These are phyloP conservation scores for Zoanthus sansibaricus DNA, from an alignment of 92 coral and sea anemone genomes.

Conservation along the genomic window DNA sequence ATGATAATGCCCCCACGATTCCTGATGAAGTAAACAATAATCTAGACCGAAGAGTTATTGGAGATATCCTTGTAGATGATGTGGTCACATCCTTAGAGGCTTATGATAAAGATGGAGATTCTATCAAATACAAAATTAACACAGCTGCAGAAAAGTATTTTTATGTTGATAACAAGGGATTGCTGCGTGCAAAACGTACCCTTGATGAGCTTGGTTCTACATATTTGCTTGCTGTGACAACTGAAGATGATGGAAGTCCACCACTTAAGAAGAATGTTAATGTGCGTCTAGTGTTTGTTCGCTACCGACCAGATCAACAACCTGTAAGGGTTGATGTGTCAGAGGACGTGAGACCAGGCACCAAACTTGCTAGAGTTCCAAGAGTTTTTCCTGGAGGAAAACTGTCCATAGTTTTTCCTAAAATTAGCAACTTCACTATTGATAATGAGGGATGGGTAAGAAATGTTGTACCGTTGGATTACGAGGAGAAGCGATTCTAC, in stretches of 20 bases:
- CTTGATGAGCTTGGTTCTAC: constrained; percentile 70
- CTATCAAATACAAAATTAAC: constrained; percentile 59
- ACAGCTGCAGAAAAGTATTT: constrained; percentile 57
- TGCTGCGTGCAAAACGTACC: constrained; percentile 70
- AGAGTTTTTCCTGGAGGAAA: constrained; percentile 87
- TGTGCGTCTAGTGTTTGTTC: constrained; percentile 79
- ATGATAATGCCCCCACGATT: constrained; percentile 87
- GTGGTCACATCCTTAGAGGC: constrained; percentile 79
- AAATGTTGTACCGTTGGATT: constrained; percentile 69
- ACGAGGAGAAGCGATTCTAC: constrained; percentile 77
- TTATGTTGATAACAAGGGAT: constrained; percentile 70
- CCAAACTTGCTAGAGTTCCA: constrained; percentile 76
- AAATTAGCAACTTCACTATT: constrained; percentile 77
- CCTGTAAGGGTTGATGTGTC: constrained; percentile 87
- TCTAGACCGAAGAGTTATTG: constrained; percentile 83
- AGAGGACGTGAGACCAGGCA: constrained; percentile 77
- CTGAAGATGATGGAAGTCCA: constrained; percentile 76
- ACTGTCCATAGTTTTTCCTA: constrained; percentile 82
- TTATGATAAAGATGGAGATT: constrained; percentile 78
- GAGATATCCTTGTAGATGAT: constrained; percentile 76
- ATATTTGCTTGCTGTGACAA: constrained; percentile 61
- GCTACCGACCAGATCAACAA: constrained; percentile 87
- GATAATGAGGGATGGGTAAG: constrained; percentile 74
- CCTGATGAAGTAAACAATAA: constrained; percentile 73
- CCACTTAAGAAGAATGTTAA: constrained; percentile 54